Conservation (phyloP, 2,888 invertebrate species). For the Zonitis immaculata region DNA sequence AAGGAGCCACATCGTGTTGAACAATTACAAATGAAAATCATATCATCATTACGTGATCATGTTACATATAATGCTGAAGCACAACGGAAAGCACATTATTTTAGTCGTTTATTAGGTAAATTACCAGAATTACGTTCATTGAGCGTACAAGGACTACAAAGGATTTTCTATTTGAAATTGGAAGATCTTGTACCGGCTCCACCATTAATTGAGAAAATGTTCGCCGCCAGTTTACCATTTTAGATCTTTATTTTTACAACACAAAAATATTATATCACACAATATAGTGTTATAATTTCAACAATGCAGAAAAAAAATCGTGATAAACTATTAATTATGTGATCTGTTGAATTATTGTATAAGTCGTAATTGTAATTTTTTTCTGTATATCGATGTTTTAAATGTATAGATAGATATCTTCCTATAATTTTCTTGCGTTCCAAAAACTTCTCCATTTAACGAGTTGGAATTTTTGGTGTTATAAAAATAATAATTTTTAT, state of each 20-base stretch:
- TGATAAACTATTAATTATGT: constrained; percentile 45
- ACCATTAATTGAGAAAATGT: constrained; percentile 91
- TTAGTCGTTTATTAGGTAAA: constrained; percentile 87
- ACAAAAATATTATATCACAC: too few relatives aligned
- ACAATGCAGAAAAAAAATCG: constrained; percentile 29
- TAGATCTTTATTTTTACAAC: constrained; percentile 48
- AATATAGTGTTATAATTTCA: too few relatives aligned
- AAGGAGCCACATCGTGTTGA: constrained; percentile 90
- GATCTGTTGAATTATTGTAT: constrained; percentile 36
- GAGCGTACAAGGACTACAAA: constrained; percentile 88
- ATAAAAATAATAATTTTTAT: too few relatives aligned
- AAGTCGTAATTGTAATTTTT: constrained; percentile 7
- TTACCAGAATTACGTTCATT: constrained; percentile 88
- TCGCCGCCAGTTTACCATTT: constrained; percentile 90
- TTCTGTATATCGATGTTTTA: too few relatives aligned
- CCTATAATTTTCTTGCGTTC: constrained; percentile 1
- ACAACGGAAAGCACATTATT: constrained; percentile 87
- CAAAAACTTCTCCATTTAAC: background rate
- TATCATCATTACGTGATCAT: constrained; percentile 91
- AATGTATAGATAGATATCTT: too few relatives aligned
- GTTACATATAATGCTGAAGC: constrained; percentile 88
- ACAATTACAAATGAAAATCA: constrained; percentile 93
- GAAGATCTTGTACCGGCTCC: constrained; percentile 91
- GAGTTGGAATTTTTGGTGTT: background rate
- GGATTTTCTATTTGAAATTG: constrained; percentile 90